Conservation (phyloP, 2,113 vertebrate genomes). For the Pygoscelis antarcticus region DNA sequence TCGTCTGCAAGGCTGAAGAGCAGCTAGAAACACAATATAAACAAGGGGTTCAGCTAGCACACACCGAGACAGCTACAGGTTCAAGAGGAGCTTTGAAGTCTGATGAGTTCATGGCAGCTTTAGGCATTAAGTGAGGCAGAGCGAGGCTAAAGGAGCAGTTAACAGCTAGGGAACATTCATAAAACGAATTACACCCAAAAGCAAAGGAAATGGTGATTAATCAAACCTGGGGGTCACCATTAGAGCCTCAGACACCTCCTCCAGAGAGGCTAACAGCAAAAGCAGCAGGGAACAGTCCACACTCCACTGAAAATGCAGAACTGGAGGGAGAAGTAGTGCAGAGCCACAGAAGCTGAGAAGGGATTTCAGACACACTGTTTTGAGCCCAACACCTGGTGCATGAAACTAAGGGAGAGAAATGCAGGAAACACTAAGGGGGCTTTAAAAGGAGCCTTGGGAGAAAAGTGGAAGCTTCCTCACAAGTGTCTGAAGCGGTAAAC, state of each 20-base stretch:
- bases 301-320: not conserved
- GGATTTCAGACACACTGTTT: not conserved
- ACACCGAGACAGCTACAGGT: not conserved
- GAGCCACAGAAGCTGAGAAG: not conserved
- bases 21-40: not conserved
- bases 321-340: not conserved
- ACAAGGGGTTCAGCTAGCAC: not conserved
- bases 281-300: conserved; percentile 3
- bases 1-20: not conserved
- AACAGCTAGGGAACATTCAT: not conserved
- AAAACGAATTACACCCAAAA: conserved; percentile 5
- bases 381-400: conserved; percentile 28
- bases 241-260: not conserved
- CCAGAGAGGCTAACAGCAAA: not conserved
- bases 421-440: not conserved
- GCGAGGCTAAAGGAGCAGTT: not conserved
- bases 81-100: not conserved
- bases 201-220: not conserved
- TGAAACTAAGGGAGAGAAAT: not conserved
- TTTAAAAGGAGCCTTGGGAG: conserved; percentile 34
- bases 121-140: not conserved
- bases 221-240: not conserved
- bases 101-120: not conserved
- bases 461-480: not conserved
- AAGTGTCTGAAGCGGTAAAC: conserved; percentile 19